Evolutionary conservation across 2,888 invertebrate genomes (phyloP), one percentile per base, ranked within the genome.

Genomic region (Agonopterix heracliana): DNA sequence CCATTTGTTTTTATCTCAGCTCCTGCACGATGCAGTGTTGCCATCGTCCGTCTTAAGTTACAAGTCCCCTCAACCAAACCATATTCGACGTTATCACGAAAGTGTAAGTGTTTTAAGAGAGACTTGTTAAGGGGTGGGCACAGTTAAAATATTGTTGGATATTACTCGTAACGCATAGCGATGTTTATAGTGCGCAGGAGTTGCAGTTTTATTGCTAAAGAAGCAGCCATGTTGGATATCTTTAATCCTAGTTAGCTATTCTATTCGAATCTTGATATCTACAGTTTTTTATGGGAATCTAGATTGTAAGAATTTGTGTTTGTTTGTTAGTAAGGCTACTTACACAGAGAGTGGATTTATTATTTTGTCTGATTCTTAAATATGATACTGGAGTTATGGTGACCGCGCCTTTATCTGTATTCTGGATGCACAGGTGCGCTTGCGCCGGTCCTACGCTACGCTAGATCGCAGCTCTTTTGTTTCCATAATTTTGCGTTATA

Each of bases 81-180:
- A 26, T 26, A 5, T 26, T 26, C 26, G 26, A 26, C 26, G 26
- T 26, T 26, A 26, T 26, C 26, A 26, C 26, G 26, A 26, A 26
- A 26, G 26, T 26, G 1, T 26, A 26, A 26, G 26, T 26, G 26
- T 26, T 26, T 26, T 26, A 1, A 26, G 26, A 26, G 26, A 26
- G 26, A 26, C 5, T 26, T 26, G 5, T 26, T 26, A 26, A 26
- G 26, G 7, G 26, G 49, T 45, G 51, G 35, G 48, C 54, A 44
- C 47, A 51, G 53, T 48, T 51, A 59, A 73, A 63, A 66, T 67
- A 71, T 63, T 62, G 63, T 62, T 49, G 54, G 51, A 53, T 57
- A 63, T 60, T 53, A 62, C 63, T 73, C 75, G 66, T 73, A 74
- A 72, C 57, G 65, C 67, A 67, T 66, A 57, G 62, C 60, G 60